phyloP scores from a whole-genome alignment of 2,888 invertebrate genomes.

The Stenurella melanura region DNA sequence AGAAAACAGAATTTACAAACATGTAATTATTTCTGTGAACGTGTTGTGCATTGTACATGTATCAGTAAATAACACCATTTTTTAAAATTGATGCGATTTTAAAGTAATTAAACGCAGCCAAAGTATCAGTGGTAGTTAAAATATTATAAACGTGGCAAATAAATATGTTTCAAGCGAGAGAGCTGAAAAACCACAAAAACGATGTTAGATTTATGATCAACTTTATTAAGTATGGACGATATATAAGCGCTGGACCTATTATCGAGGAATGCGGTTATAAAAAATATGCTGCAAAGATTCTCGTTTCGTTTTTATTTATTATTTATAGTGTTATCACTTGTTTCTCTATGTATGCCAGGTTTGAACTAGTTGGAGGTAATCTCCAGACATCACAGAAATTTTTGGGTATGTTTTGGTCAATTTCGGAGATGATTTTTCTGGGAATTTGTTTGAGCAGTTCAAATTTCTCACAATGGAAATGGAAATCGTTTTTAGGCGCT shows the following conservation, averaged over 20 bases:
- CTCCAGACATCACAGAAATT: neutral
- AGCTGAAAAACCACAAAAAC: neutral
- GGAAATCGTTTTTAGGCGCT: neutral
- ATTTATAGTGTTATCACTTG: neutral
- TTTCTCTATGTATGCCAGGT: neutral
- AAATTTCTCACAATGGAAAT: neutral
- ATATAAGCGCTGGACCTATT: neutral
- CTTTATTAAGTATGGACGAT: neutral
- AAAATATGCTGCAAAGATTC: neutral
- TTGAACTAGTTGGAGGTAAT: neutral
- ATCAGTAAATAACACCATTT: too few species aligned
- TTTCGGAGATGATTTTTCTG: neutral
- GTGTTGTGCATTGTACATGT: too few species aligned
- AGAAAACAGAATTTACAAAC: too few species aligned
- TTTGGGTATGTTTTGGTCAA: neutral
- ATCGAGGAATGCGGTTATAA: neutral
- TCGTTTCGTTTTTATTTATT: neutral
- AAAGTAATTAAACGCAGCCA: too few species aligned
- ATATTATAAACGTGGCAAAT: too few species aligned
- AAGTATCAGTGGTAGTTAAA: too few species aligned
- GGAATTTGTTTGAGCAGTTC: neutral
- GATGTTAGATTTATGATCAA: neutral
- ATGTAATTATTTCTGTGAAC: too few species aligned
- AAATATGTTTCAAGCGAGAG: neutral
- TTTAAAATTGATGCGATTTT: too few species aligned